Evolutionary conservation across 2,888 invertebrate species (phyloP).

Genomic region (Conops quadrifasciatus): DNA sequence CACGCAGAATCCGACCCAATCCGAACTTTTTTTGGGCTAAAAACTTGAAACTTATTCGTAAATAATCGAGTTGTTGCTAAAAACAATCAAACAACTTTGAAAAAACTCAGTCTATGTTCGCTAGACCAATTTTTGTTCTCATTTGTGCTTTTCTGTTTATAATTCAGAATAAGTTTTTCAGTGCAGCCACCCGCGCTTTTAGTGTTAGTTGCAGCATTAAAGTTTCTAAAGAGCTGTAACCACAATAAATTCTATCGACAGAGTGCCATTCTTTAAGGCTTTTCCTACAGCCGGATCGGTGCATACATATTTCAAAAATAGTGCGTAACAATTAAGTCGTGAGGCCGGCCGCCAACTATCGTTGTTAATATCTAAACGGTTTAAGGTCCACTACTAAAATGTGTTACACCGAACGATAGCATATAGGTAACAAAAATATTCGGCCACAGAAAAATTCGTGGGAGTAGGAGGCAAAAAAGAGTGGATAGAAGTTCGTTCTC

Average conservation of each 20-base stretch:
- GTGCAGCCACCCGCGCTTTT: conserved; percentile 23
- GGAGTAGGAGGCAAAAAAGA: neutral
- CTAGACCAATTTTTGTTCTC: too few relatives aligned
- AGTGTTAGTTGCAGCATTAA: neutral
- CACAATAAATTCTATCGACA: neutral
- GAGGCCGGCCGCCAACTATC: conserved; percentile 36
- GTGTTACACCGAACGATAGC: neutral
- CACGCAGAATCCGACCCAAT: too few relatives aligned
- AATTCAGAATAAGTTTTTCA: neutral
- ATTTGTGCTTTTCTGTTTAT: neutral
- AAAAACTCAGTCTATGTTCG: too few relatives aligned
- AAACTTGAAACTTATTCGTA: too few relatives aligned
- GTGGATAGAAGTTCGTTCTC: neutral
- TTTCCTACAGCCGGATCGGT: neutral
- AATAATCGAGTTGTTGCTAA: too few relatives aligned
- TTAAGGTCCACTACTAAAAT: neutral
- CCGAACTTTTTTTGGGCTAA: too few relatives aligned
- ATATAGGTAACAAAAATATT: neutral
- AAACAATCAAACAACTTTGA: too few relatives aligned
- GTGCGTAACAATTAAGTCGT: conserved; percentile 63
- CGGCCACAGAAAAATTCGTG: too few relatives aligned
- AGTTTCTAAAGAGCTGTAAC: neutral
- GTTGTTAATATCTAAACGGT: neutral
- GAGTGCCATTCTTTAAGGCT: neutral
- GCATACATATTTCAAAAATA: conserved; percentile 38